Percentiles rank a stretch among this genome's conserved stretches.
Conservation (phyloP, 2,888 invertebrate species). For the Pyrocoelia pectoralis region DNA sequence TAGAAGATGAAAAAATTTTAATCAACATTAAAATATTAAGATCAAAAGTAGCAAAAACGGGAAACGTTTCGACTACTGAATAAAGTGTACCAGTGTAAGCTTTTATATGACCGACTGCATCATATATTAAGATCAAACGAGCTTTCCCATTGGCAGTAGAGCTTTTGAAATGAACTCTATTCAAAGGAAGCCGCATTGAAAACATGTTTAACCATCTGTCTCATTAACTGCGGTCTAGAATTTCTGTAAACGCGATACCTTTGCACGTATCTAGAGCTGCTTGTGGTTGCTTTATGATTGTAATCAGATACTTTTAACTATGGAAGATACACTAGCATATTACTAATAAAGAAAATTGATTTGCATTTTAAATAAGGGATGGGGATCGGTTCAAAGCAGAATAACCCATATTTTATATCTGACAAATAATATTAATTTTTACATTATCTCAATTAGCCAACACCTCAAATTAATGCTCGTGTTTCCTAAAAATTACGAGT, state of each 20-base stretch:
- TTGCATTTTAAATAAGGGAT: background rate
- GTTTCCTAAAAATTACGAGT: no score
- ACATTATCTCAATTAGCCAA: no score
- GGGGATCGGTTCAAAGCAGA: no score
- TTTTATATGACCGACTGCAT: conserved; percentile 53
- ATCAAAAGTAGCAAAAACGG: conserved; percentile 42
- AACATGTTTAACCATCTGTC: conserved; percentile 53
- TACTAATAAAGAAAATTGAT: conserved; percentile 5
- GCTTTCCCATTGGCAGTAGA: conserved; percentile 52
- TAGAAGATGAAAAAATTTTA: background rate
- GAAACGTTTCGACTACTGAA: conserved; percentile 28
- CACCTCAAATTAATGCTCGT: no score
- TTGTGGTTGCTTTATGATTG: conserved; percentile 19
- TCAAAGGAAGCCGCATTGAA: conserved; percentile 53
- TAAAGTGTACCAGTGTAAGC: conserved; percentile 42
- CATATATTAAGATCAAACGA: conserved; percentile 60
- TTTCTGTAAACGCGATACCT: conserved; percentile 53
- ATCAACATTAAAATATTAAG: conserved; percentile 24
- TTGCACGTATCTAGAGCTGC: conserved; percentile 34
- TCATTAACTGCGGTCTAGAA: conserved; percentile 52
- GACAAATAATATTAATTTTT: no score
- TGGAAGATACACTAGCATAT: conserved; percentile 6
- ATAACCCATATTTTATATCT: no score
- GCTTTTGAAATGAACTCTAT: conserved; percentile 53
- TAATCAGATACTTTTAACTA: conserved; percentile 25